Evolutionary conservation across 2,797 vertebrate genomes (phyloP).

Genomic region (Falco columbarius): DNA sequence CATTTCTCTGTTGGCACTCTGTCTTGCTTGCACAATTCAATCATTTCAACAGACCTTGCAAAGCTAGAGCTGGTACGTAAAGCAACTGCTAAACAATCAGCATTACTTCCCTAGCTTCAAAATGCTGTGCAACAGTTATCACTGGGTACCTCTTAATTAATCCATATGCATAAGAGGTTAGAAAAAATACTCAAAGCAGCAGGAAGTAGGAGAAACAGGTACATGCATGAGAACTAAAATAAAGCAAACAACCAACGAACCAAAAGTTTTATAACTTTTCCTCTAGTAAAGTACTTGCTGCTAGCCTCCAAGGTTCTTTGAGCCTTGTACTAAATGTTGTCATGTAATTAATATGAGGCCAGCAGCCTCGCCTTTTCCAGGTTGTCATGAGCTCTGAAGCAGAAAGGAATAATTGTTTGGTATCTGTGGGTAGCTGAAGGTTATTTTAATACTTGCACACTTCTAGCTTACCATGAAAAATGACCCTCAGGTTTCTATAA

Average conservation of each 20-base stretch:
- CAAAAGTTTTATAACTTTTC: constrained; percentile 7
- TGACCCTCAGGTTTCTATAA: neutral
- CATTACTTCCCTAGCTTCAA: neutral
- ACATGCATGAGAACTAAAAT: neutral
- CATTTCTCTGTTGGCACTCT: neutral
- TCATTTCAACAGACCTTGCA: neutral
- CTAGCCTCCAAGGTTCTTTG: neutral
- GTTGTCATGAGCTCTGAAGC: constrained; percentile 15
- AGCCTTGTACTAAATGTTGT: neutral
- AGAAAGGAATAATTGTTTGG: constrained; percentile 3
- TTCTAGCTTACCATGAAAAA: constrained; percentile 25
- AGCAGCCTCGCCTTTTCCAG: neutral
- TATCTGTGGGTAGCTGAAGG: constrained; percentile 13
- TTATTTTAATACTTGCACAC: constrained; percentile 21
- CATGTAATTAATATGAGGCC: neutral
- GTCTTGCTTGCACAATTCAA: neutral
- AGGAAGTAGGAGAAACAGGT: neutral
- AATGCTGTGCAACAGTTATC: neutral
- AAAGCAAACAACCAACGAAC: neutral
- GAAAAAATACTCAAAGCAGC: neutral
- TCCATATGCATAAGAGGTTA: neutral
- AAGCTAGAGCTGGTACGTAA: neutral
- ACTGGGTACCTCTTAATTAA: neutral
- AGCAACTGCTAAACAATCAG: neutral
- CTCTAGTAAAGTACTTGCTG: neutral